Evolutionary conservation across 2,113 vertebrate species (phyloP), one percentile per base, ranked within the genome.

Genomic region (Pachycephala philippinensis): DNA sequence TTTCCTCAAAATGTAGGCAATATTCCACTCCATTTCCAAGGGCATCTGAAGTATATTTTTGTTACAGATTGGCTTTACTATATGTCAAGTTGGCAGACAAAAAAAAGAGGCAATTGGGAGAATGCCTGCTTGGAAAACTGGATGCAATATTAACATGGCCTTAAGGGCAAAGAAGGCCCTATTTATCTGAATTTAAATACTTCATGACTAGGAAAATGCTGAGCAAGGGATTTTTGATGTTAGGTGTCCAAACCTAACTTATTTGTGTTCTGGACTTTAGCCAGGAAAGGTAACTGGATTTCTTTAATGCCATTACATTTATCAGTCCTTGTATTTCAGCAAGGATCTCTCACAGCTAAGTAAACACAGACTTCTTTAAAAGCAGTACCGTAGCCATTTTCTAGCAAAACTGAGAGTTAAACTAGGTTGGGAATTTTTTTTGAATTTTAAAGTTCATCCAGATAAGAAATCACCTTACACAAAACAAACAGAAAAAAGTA

Each of bases 211-310:
- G 75, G 65, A 93, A 96, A 93, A 84, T n/a, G 92, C 91, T 92
- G 68, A 93, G 52, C 83, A 95, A 95, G 64, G 47, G 63, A 75
- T 61, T 95, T 90, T 74, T 40, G 14, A 74, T 80, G 52, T 65
- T 63, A 86, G 86, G 64, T 92, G 52, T 81, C 91, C 83, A 81
- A 95, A 81, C 15, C 59, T 54, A 93, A 66, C 68, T 90, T 93
- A 33, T 63, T 81, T 80, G 42, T 86, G 39, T 66, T 86, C 68
- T 95, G 92, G 68, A 39, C 68, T 74, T 74, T 19, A 77, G 64
- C 64, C 92, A 90, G 52, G 42, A 94, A 95, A 97, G 91, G 94
- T 96, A 95, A 91, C 53, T 74, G 70, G 61, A 85, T 83, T 96
- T 92, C 77, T 92, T 94, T 91, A 88, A 94, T 59, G 60, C 61